A percentile compares a stretch with the other conserved stretches of the same genome.
Evolutionary conservation across 2,888 invertebrate species (phyloP).

Genomic region (Rhorus exstirpatorius): DNA sequence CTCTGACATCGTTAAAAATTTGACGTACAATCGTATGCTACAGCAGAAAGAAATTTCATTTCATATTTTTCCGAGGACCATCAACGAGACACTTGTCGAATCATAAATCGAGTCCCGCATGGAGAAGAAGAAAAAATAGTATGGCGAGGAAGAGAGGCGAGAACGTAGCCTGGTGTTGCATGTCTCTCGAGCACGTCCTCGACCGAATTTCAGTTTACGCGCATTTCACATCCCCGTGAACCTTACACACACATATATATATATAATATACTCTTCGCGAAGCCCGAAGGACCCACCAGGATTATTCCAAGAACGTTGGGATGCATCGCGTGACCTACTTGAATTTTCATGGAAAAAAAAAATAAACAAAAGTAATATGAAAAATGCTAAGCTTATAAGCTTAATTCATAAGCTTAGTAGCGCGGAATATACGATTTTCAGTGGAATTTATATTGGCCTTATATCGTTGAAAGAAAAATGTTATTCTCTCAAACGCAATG

Average conservation of each 20-base stretch:
- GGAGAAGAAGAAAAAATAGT: constrained; percentile 27
- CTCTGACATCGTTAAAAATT: background rate
- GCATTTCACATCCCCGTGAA: constrained; percentile 50
- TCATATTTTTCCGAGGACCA: constrained; percentile 11
- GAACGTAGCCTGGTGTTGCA: constrained; percentile 25
- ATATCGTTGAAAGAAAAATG: too few species aligned
- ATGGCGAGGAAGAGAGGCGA: constrained; percentile 4
- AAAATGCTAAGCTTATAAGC: constrained; percentile 2
- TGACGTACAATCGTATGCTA: constrained; percentile 16
- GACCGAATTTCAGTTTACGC: constrained; percentile 56
- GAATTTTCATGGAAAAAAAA: constrained; percentile 11
- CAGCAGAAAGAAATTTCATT: constrained; percentile 34
- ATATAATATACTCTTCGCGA: background rate
- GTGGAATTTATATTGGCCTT: too few species aligned
- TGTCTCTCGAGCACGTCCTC: constrained; percentile 58
- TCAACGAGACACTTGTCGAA: constrained; percentile 34
- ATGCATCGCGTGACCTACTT: constrained; percentile 51
- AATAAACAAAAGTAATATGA: constrained; percentile 25
- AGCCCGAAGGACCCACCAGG: constrained; percentile 9
- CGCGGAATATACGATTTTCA: too few species aligned
- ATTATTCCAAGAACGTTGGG: constrained; percentile 26
- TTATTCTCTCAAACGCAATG: too few species aligned
- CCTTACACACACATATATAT: constrained; percentile 23
- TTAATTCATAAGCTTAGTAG: background rate
- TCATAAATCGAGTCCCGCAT: constrained; percentile 47